Evolutionary conservation across 1,140 invertebrate species (phyloP), one percentile per base, ranked within the genome.

Genomic region (honey bee (Apis mellifera)): DNA sequence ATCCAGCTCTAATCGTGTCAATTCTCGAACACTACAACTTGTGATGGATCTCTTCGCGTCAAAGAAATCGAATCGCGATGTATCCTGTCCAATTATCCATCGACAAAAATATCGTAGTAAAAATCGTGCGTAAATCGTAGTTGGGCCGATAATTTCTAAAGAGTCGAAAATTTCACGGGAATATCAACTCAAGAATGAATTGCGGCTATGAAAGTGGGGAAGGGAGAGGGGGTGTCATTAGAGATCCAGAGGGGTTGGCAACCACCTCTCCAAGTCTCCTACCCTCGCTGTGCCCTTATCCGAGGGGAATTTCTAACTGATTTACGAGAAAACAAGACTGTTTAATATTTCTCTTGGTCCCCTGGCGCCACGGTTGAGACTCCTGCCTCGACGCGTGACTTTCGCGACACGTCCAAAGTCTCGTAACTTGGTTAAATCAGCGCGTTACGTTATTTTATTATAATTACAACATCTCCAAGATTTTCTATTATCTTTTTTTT

Each of bases 251-350:
- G 90, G 91, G 92, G 90, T 92, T 86, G 84, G 70, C 64, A 79
- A 82, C 85, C 77, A 91, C 89, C 89, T 90, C 86, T 88, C 86
- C 82, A 90, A 91, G 86, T 86, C 86, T 78, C 90, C 5, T 84
- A 90, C 90, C 89, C 90, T 91, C 90, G 75, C 75, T 73, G 81
- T 89, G 78, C 86, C 88, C 84, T 89, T 83, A 86, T 86, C 85
- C 87, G 89, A 90, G 92, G 90, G 91, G 92, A 90, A 92, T 91
- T 92, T 92, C 93, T 92, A 93, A 93, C 93, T 94, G 93, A 94
- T 94, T 94, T 94, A 93, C 92, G 92, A 90, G 93, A 93, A 94
- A 94, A 94, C 93, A 93, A 94, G 93, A 90, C 93, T 93, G 91
- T 92, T 93, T 93, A 93, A 93, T 93, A 93, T 93, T 94, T 94